Evolutionary conservation across 2,888 invertebrate genomes (phyloP), one percentile per base, ranked within the genome.

Genomic region (Aporophyla lueneburgensis): DNA sequence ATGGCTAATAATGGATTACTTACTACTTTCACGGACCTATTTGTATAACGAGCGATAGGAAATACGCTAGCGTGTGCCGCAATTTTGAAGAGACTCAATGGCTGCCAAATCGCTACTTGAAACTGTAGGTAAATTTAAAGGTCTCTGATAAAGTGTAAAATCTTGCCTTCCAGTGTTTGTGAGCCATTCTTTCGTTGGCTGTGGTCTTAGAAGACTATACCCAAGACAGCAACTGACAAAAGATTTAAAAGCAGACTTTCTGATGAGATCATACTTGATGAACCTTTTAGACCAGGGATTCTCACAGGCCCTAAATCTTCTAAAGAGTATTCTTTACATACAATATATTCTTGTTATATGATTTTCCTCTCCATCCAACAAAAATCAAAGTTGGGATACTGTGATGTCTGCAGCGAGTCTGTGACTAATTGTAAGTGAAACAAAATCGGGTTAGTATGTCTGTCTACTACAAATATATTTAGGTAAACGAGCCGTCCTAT

Each of bases 1-100:
- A 69, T 68, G 63, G 76, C 51, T 81, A 78, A 73, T 77, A 82
- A 72, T 76, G 74, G 78, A 70, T 74, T 63, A 59, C 62, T 33
- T 61, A 70, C 56, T 65, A 73, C 67, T 78, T 82, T 78, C 73
- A 78, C 78, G n/a, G 19, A 66, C 59, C 81, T 63, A 59, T 74
- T 71, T 63, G 63, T 66, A 73, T 67, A 59, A 54, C 53, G n/a
- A 76, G 40, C 51, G 56, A 53, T 58, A 69, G 65, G 71, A 71
- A 69, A 56, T 76, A 69, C 51, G 33, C 59, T 46, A 71, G 40
- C 63, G 14, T 43, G 6, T 70, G 66, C 80, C 76, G 81, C 70
- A 80, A 62, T 7, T 58, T 53, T 54, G 16, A 54, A 63, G 56
- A 46, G 49, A 56, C 19, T 43, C 54, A 68, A 56, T 68, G 21